Percentiles rank a stretch among this genome's conserved stretches.
Conservation (phyloP, 2,888 invertebrate genomes). For the Cheilosia soror region DNA sequence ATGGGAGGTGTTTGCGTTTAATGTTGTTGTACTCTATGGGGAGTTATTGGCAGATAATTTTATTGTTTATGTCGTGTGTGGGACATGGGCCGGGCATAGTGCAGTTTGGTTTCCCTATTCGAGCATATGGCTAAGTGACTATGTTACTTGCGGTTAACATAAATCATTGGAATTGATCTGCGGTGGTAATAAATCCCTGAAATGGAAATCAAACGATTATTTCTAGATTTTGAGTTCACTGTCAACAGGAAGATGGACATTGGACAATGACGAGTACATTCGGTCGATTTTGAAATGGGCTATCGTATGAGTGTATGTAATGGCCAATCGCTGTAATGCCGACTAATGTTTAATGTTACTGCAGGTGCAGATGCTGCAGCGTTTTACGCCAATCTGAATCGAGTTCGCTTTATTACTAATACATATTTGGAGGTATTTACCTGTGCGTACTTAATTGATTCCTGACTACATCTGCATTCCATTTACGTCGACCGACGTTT, state of each 20-base stretch:
- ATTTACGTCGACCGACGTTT: too few species aligned
- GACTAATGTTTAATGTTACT: too few species aligned
- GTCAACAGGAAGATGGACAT: neutral
- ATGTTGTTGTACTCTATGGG: constrained; percentile 15
- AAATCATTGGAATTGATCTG: constrained; percentile 12
- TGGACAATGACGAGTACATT: too few species aligned
- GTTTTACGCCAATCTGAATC: too few species aligned
- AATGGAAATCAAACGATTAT: constrained; percentile 2
- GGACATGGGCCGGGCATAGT: neutral
- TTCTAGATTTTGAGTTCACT: neutral
- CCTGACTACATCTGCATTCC: too few species aligned
- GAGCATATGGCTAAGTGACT: constrained; percentile 7
- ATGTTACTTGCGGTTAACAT: constrained; percentile 25
- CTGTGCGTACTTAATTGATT: too few species aligned
- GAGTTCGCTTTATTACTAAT: too few species aligned
- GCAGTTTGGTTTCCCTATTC: neutral
- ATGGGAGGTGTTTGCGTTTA: constrained; percentile 13
- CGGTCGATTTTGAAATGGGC: too few species aligned
- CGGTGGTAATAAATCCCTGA: constrained; percentile 5
- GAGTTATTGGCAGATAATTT: constrained; percentile 39
- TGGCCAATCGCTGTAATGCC: too few species aligned
- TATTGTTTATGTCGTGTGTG: constrained; percentile 15
- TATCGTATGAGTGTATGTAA: too few species aligned
- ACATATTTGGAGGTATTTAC: too few species aligned
- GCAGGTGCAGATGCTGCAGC: too few species aligned